Base-by-base conservation (phyloP, 2,888 invertebrate species). In the Chaetogeoica ovagalla region DNA sequence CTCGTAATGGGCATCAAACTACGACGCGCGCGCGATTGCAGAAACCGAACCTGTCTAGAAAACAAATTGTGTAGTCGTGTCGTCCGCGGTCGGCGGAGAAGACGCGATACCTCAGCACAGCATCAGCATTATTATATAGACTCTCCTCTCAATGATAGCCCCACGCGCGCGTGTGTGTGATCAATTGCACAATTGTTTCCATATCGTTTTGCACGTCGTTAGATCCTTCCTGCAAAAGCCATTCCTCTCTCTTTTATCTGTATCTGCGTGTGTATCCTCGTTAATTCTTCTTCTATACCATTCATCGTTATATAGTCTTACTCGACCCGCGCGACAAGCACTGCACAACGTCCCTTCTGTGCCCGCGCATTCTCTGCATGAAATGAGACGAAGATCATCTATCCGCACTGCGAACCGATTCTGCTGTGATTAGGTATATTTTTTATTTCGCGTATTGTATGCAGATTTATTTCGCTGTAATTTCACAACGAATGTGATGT, bases 121-220 rank as follows among this genome's bases (percentile, higher is more conserved):
- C 23, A 30, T 48, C 72, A 72, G 48, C 62, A 48, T 72, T 71
- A 72, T 72, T 72, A 72, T 72, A n/a, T 13, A 72, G 30, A 30
- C 30, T 30, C 30, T 30, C 30, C 60, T 48, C 63, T 52, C 73
- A 17, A n/a, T 37, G 62, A 63, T 72, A 48, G 48, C 30, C 62
- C 60, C 66, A 75, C 30, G 30, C 30, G 30, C 4, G 30, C 4
- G 30, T 4, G 30, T 62, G 19, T 73, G 48, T 63, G 76, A 68
- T 68, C 68, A 69, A 66, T 68, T 68, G 76, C 60, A 17, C 76
- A 76, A 76, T 76, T 68, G 76, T 76, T 76, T 69, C 43, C 76
- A 19, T 63, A 73, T 73, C 37, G 52, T 73, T 73, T 73, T 76
- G 43, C 66, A 39, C 30, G 30, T 30, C 21, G 57, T 66, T 55